A percentile compares a stretch with the other conserved stretches of the same genome.
phyloP scores from a whole-genome alignment of 2,888 invertebrate genomes.

The Orthosia cruda region DNA sequence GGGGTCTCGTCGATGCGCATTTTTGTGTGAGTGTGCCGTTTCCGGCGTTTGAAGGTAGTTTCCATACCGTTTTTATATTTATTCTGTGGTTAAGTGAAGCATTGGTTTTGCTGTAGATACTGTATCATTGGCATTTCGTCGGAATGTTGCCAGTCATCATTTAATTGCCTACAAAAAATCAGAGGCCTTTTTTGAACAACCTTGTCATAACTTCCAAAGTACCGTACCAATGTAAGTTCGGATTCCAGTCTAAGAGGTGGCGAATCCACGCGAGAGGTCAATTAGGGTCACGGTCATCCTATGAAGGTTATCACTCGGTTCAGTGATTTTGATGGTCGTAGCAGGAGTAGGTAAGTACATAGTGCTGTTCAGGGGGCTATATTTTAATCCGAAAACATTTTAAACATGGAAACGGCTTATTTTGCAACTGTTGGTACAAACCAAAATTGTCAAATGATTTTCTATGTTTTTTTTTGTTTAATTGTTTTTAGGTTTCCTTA shows the following conservation, averaged over 20 bases:
- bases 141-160: not conserved
- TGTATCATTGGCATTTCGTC: not conserved
- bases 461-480: no score
- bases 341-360: not conserved
- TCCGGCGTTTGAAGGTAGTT: no score
- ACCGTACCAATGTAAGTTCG: slow-evolving; percentile 17
- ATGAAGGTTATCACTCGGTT: slow-evolving; percentile 7
- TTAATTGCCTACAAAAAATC: not conserved
- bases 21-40: no score
- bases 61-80: no score
- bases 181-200: slow-evolving; percentile 7
- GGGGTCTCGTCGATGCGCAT: no score
- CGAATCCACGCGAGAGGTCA: slow-evolving; percentile 29
- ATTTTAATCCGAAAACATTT: not conserved
- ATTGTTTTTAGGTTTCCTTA: no score
- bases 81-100: not conserved
- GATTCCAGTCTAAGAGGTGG: slow-evolving; percentile 3
- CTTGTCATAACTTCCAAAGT: slow-evolving; percentile 26
- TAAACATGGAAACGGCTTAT: not conserved
- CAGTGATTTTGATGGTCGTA: not conserved
- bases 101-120: not conserved
- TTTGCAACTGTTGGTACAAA: no score
- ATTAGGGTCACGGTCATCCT: slow-evolving; percentile 26
- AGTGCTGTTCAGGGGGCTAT: not conserved
- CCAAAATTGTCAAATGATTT: no score